Conservation (phyloP, 1,140 invertebrate species). For the Drosophila lacertosa region DNA sequence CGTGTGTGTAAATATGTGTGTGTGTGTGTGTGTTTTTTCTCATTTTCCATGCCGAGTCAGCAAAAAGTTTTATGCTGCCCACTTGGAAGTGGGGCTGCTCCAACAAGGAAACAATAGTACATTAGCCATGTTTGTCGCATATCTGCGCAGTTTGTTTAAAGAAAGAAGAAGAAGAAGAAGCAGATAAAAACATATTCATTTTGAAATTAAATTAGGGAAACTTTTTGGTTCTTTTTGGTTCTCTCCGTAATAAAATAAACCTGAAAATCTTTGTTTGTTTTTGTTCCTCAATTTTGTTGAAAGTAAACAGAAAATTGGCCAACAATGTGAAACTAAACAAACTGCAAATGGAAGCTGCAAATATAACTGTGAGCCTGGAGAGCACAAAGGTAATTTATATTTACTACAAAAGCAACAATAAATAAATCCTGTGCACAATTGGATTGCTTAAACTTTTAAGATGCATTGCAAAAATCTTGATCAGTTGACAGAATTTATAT, state of each 20-base stretch:
- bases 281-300: neutral
- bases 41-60: conserved; percentile 40
- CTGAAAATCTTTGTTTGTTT: neutral
- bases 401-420: too few relatives aligned
- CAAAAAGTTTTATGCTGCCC: conserved; percentile 31
- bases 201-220: conserved; percentile 26
- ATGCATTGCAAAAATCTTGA: too few relatives aligned
- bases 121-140: conserved; percentile 6
- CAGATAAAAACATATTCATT: conserved; percentile 1
- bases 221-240: too few relatives aligned
- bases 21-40: conserved; percentile 36
- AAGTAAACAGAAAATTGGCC: neutral
- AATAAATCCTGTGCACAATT: too few relatives aligned
- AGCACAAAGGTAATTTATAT: too few relatives aligned
- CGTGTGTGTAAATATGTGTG: conserved; percentile 44
- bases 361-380: neutral
- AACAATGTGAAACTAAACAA: neutral
- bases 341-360: neutral
- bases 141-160: neutral
- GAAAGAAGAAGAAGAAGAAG: neutral
- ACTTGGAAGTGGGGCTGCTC: conserved; percentile 14
- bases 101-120: conserved; percentile 44
- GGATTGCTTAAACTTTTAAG: too few relatives aligned
- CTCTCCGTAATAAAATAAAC: conserved; percentile 7
- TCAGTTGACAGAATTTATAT: too few relatives aligned